Base-by-base conservation (phyloP, 2,113 vertebrate genomes). In the Bos javanicus region DNA sequence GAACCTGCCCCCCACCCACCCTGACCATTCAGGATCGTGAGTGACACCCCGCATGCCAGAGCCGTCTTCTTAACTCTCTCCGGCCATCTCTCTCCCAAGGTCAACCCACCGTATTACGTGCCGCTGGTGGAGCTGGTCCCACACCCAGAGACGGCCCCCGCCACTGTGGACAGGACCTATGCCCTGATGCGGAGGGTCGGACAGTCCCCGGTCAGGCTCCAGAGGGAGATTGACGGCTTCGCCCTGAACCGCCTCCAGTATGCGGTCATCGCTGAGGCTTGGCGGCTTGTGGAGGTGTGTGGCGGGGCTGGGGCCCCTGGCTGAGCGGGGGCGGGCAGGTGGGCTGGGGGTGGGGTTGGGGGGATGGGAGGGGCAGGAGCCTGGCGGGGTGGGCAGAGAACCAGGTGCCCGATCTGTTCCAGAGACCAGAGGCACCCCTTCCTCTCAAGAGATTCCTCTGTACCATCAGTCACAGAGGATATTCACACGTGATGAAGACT, bases 101-200 rank as follows among this genome's bases (percentile, higher is more conserved):
- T 99, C 82, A 99, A 99, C 97, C 99, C 99, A 2, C 99, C 99
- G 2, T 99, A 99, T 96, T 99, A 99, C 30, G 99, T 99, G 26
- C 99, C 99, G 0, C 98, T 99, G 99, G 99, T 99, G 96, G 99
- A 99, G 99, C 99, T 99, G 98, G 99, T 99, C 76, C 99, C 99
- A 94, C 99, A 99, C 98, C 99, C 99, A 3, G 99, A 99, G 98
- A 99, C 99, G 0, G 97, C 98, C 59, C 87, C 98, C 0, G 92
- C 92, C 6, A 99, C 99, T 0, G 97, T 99, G 99, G 99, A 99
- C 90, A 98, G 94, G 96, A 99, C 99, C 13, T 98, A 99, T 0
- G 87, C 98, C 52, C 97, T 99, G 91, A 99, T 99, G 99, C 99
- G 97, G 96, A 99, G 98, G 98, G 99, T 99, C 76, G 99, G 99